A percentile compares a stretch with the other conserved stretches of the same genome.
phyloP scores from a whole-genome alignment of 2,797 vertebrate species.

The Betta splendens region DNA sequence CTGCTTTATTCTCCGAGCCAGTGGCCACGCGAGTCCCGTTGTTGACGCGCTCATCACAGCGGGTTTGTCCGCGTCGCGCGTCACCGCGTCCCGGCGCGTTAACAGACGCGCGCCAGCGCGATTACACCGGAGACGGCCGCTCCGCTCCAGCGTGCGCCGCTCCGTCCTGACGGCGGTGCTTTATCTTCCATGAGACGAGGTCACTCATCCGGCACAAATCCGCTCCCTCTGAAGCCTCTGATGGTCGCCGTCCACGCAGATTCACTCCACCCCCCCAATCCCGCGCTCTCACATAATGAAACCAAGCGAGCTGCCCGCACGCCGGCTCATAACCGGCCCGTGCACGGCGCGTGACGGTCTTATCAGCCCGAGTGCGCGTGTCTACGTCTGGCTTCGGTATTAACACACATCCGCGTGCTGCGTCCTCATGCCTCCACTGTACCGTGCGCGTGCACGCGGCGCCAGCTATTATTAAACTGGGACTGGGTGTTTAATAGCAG shows the following conservation, averaged over 20 bases:
- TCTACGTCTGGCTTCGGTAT: slow-evolving; percentile 31
- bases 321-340: slow-evolving; percentile 55
- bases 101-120: slow-evolving; percentile 35
- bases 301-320: slow-evolving; percentile 62
- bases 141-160: slow-evolving; percentile 54
- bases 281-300: slow-evolving; percentile 69
- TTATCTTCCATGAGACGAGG: slow-evolving; percentile 67
- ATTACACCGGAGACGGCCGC: slow-evolving; percentile 44
- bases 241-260: slow-evolving; percentile 76
- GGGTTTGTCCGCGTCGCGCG: slow-evolving; percentile 28
- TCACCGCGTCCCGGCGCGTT: slow-evolving; percentile 21
- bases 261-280: slow-evolving; percentile 69
- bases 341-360: slow-evolving; percentile 15
- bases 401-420: slow-evolving; percentile 35
- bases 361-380: slow-evolving; percentile 16
- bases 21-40: slow-evolving; percentile 19
- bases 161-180: slow-evolving; percentile 43
- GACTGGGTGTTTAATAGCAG: slow-evolving; percentile 65
- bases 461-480: slow-evolving; percentile 61
- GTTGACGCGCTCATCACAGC: slow-evolving; percentile 35
- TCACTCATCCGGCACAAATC: slow-evolving; percentile 71
- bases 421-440: slow-evolving; percentile 9
- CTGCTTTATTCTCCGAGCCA: slow-evolving; percentile 52
- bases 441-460: slow-evolving; percentile 61
- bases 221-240: slow-evolving; percentile 68